Conservation (phyloP, 1,140 invertebrate species). For the Formica selysi region DNA sequence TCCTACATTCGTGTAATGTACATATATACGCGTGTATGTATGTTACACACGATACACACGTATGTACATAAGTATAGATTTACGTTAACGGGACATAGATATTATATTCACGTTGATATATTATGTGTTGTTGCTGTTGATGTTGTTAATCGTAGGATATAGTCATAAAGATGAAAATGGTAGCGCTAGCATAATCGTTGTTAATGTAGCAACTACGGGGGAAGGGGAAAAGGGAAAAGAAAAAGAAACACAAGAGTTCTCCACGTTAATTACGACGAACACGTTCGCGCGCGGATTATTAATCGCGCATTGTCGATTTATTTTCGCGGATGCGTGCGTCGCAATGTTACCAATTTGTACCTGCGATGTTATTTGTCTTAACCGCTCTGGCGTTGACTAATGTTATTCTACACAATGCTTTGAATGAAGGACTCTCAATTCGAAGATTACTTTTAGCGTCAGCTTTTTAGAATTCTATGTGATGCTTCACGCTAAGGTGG, state of each 20-base stretch:
- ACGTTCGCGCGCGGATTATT: slow-evolving; percentile 48
- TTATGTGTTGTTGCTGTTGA: slow-evolving; percentile 86
- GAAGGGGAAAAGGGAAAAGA: background rate
- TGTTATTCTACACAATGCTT: background rate
- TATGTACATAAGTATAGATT: slow-evolving; percentile 38
- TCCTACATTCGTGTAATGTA: slow-evolving; percentile 68
- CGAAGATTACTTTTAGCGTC: background rate
- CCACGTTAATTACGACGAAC: slow-evolving; percentile 23
- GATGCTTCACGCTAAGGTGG: background rate
- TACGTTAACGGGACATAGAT: slow-evolving; percentile 61
- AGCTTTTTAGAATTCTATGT: background rate
- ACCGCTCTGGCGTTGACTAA: slow-evolving; percentile 20
- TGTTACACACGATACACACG: too few relatives aligned
- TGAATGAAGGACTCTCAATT: background rate
- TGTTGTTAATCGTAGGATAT: slow-evolving; percentile 83
- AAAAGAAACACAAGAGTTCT: slow-evolving; percentile 5
- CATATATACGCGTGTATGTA: slow-evolving; percentile 11
- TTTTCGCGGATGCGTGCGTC: slow-evolving; percentile 2
- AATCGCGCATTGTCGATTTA: slow-evolving; percentile 37
- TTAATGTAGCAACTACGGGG: slow-evolving; percentile 58
- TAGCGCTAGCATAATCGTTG: slow-evolving; percentile 67
- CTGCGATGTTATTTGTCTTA: slow-evolving; percentile 23
- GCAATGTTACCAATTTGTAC: slow-evolving; percentile 44
- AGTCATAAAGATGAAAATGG: slow-evolving; percentile 64
- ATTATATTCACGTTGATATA: slow-evolving; percentile 83